Percentiles rank a stretch among this genome's conserved stretches.
Evolutionary conservation across 2,888 invertebrate species (phyloP).

Genomic region (Drosophila ezoana): DNA sequence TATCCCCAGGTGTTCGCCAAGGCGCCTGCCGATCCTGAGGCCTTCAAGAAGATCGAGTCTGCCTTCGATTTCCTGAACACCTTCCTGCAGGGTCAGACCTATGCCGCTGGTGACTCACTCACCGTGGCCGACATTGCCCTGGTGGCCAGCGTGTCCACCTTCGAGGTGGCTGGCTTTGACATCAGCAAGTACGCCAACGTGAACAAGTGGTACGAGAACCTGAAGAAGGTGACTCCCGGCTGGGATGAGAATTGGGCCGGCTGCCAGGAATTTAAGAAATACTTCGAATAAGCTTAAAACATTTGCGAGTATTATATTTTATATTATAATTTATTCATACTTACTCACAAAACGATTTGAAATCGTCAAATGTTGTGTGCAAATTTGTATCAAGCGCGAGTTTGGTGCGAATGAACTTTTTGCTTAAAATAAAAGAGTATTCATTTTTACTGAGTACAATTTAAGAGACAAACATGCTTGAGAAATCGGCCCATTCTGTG

Average conservation of each 20-base stretch:
- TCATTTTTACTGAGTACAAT: conserved; percentile 65
- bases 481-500: too few relatives aligned
- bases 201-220: conserved; percentile 87
- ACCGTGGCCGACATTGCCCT: conserved; percentile 92
- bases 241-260: conserved; percentile 88
- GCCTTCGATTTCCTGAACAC: conserved; percentile 89
- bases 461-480: conserved; percentile 12
- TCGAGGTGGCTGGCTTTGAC: conserved; percentile 89
- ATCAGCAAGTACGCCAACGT: conserved; percentile 89
- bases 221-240: conserved; percentile 87
- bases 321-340: conserved; percentile 44
- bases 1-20: conserved; percentile 88
- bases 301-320: conserved; percentile 11
- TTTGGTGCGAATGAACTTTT: conserved; percentile 16
- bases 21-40: conserved; percentile 88
- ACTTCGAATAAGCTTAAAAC: conserved; percentile 61
- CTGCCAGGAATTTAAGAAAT: conserved; percentile 86
- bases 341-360: conserved; percentile 51
- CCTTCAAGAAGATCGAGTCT: conserved; percentile 89
- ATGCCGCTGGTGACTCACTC: conserved; percentile 89
- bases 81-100: conserved; percentile 90
- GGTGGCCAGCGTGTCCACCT: conserved; percentile 89
- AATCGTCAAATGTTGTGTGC: conserved; percentile 41
- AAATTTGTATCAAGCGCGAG: conserved; percentile 32
- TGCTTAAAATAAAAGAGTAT: conserved; percentile 59